Evolutionary conservation across 2,888 invertebrate species (phyloP).

Genomic region (Eucriotettix oculatus): DNA sequence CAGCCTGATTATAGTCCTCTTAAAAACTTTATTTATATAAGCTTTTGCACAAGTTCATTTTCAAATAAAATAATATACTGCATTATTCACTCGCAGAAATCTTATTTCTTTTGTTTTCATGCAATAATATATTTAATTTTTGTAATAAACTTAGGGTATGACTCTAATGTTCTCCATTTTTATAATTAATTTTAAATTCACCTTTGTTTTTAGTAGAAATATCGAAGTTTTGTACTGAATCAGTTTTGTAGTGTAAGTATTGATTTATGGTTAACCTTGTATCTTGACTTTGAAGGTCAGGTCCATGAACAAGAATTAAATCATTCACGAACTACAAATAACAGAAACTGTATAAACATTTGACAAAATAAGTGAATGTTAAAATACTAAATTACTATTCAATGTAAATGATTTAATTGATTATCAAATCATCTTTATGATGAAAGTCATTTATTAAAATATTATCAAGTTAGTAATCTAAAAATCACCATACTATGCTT

Average conservation of each 20-base stretch:
- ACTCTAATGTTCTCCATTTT: no score
- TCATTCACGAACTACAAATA: slow-evolving; percentile 26
- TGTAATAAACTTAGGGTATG: no score
- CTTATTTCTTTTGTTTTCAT: not conserved
- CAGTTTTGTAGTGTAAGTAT: slow-evolving; percentile 22
- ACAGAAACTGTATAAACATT: not conserved
- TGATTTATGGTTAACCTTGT: slow-evolving; percentile 36
- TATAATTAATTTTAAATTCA: no score
- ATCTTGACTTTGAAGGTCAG: slow-evolving; percentile 37
- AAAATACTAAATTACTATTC: no score
- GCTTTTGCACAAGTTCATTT: no score
- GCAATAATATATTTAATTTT: slow-evolving; percentile 1
- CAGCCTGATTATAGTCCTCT: no score
- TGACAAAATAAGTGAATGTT: no score
- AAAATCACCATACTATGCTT: slow-evolving; percentile 19
- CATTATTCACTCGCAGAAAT: not conserved
- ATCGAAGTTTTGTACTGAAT: slow-evolving; percentile 26
- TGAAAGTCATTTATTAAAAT: not conserved
- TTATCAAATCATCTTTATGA: not conserved
- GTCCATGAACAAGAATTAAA: slow-evolving; percentile 40
- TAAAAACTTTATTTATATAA: no score
- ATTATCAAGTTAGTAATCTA: not conserved
- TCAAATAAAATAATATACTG: no score
- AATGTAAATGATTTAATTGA: not conserved
- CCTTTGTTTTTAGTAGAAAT: slow-evolving; percentile 33